Percentiles rank a stretch among this genome's conserved stretches.
These are phyloP conservation scores for Anisognathus igniventris DNA, from an alignment of 2,797 vertebrate genomes.

Conservation along the genomic window DNA sequence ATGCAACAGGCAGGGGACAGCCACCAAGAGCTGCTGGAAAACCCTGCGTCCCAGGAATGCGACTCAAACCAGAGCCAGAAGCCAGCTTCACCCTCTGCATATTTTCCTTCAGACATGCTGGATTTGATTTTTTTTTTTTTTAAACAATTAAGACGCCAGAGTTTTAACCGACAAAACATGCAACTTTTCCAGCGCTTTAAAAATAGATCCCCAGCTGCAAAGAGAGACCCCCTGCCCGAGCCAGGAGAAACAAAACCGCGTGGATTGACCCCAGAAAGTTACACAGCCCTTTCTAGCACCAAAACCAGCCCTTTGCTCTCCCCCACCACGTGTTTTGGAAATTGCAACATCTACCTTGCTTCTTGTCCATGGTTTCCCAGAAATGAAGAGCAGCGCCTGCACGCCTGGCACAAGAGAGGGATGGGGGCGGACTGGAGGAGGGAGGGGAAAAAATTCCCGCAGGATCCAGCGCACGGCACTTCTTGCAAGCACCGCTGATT, in stretches of 20 bases:
- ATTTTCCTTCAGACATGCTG: not conserved
- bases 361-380: conserved; percentile 74
- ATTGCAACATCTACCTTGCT: conserved; percentile 71
- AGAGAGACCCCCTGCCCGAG: not conserved
- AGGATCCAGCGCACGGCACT: not conserved
- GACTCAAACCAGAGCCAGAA: not conserved
- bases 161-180: not conserved
- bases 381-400: conserved; percentile 47
- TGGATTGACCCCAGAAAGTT: not conserved
- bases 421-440: not conserved
- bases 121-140: not conserved
- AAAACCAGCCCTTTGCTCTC: not conserved
- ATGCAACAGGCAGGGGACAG: not conserved
- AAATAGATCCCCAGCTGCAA: not conserved
- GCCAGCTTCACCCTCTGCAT: not conserved
- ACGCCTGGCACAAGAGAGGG: conserved; percentile 1
- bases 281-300: not conserved
- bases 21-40: not conserved
- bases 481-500: not conserved
- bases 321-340: conserved; percentile 30
- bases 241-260: not conserved
- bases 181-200: not conserved
- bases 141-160: not conserved
- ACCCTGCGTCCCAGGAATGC: not conserved
- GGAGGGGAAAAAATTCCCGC: not conserved